Percentiles rank a stretch among this genome's conserved stretches.
phyloP scores from a whole-genome alignment of 1,140 invertebrate genomes.

The Delia radicum region DNA sequence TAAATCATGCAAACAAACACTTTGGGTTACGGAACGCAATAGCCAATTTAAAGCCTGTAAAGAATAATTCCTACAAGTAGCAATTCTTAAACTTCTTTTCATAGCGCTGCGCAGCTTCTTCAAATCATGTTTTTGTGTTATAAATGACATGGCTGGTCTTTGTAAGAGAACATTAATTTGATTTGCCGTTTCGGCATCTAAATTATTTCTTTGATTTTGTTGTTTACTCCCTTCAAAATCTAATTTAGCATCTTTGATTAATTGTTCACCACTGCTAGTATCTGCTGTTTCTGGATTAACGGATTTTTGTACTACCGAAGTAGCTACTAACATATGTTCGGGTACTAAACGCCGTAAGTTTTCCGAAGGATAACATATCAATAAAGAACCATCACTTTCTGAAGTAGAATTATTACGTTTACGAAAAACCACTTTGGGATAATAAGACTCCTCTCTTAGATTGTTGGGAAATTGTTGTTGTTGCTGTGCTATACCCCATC shows the following conservation, averaged over 20 bases:
- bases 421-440: constrained; percentile 49
- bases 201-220: constrained; percentile 17
- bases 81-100: constrained; percentile 78
- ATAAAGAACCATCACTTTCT: constrained; percentile 64
- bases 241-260: neutral
- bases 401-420: constrained; percentile 50
- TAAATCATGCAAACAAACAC: constrained; percentile 87
- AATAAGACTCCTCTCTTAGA: constrained; percentile 26
- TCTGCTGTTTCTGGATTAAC: neutral
- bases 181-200: constrained; percentile 21
- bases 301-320: constrained; percentile 35
- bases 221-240: constrained; percentile 10
- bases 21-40: constrained; percentile 85
- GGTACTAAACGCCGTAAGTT: constrained; percentile 72
- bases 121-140: constrained; percentile 83
- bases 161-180: constrained; percentile 55
- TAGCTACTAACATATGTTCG: constrained; percentile 39
- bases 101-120: constrained; percentile 78
- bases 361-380: constrained; percentile 79
- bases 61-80: constrained; percentile 83
- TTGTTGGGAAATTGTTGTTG: constrained; percentile 19
- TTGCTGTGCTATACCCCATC: constrained; percentile 44
- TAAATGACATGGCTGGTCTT: constrained; percentile 79
- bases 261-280: neutral
- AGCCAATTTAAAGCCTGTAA: constrained; percentile 91